Conservation (phyloP, 2,888 invertebrate genomes). For the Drosophila mayaguana region DNA sequence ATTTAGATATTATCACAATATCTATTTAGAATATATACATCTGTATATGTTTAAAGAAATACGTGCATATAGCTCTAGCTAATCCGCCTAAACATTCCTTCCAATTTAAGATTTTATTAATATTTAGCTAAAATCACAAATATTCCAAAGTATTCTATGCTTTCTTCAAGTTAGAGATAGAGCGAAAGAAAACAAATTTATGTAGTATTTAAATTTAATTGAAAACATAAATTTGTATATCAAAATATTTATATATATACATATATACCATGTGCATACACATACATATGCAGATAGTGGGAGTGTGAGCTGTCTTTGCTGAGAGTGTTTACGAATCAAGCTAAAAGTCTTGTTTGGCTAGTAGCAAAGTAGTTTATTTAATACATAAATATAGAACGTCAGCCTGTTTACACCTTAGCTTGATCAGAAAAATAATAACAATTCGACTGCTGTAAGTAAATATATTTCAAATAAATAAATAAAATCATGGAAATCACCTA, state of each 20-base stretch:
- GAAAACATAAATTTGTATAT: conserved; percentile 26
- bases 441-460: neutral
- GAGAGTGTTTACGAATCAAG: conserved; percentile 6
- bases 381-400: neutral
- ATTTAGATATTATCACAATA: neutral
- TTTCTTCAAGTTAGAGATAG: conserved; percentile 8
- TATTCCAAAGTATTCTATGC: conserved; percentile 4
- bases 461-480: neutral
- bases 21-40: neutral
- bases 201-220: conserved; percentile 30
- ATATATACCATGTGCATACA: neutral
- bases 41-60: neutral
- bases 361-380: neutral
- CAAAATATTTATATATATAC: neutral
- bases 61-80: neutral
- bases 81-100: neutral
- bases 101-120: neutral
- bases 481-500: neutral
- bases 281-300: neutral
- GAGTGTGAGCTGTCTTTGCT: conserved; percentile 5
- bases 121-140: conserved; percentile 12
- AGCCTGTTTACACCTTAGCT: neutral
- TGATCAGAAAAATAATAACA: neutral
- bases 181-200: conserved; percentile 23
- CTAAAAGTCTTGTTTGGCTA: neutral